phyloP scores from a whole-genome alignment of 2,888 invertebrate species.

The Chirona hameri region DNA sequence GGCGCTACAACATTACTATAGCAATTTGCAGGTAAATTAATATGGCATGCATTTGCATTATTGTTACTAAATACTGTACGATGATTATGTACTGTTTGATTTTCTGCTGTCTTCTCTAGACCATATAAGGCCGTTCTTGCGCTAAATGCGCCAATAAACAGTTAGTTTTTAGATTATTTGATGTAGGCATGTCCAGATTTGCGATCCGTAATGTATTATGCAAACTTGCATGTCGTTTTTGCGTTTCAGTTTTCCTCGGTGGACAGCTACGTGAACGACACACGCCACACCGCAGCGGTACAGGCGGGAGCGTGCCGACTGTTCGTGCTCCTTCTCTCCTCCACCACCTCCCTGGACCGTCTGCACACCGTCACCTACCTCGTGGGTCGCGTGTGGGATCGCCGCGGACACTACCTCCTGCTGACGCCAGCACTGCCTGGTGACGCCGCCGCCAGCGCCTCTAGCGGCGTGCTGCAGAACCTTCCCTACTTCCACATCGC shows the following conservation, averaged over 20 bases:
- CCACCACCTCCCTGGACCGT: neutral
- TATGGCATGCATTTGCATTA: neutral
- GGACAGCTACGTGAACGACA: neutral
- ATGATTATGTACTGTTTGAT: neutral
- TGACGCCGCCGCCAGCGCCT: neutral
- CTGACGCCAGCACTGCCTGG: neutral
- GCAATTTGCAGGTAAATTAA: neutral
- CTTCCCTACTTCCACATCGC: slow-evolving; percentile 7
- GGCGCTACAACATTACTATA: neutral
- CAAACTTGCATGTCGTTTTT: too few species aligned
- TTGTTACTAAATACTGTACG: neutral
- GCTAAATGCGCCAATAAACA: too few species aligned
- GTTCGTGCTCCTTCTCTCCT: neutral
- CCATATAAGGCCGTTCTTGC: too few species aligned
- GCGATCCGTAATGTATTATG: neutral
- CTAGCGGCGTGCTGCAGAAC: neutral
- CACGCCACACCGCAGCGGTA: neutral
- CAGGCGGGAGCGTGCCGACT: neutral
- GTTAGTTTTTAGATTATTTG: too few species aligned
- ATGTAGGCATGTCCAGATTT: neutral
- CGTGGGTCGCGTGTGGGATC: slow-evolving; percentile 10
- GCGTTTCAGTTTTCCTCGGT: neutral
- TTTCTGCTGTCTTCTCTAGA: neutral
- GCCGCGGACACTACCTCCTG: neutral
- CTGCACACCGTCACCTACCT: neutral